Base-by-base conservation (phyloP, 2,888 invertebrate genomes). In the Phalangium opilio region DNA sequence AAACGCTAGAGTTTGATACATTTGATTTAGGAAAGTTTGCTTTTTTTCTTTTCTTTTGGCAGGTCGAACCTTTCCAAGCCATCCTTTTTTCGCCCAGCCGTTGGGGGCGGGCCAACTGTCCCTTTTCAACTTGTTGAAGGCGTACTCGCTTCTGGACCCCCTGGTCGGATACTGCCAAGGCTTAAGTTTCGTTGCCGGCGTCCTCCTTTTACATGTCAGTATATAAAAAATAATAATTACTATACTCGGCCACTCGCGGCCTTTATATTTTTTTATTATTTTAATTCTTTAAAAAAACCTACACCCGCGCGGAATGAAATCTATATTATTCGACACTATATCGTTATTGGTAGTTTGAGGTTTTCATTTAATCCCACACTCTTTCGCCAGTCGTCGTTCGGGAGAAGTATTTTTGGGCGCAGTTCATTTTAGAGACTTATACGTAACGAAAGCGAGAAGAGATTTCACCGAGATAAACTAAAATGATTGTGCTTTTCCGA, bases 91-190 rank as follows among this genome's bases (percentile, higher is more conserved):
- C 68, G 81, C 84, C 53, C 83, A 84, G 48, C 83, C 90, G 0
- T 67, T 95, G 35, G 95, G 95, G 0, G 81, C 89, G 0, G 95
- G 95, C 0, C 95, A 95, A 63, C 67, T 95, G 53, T 83, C 90
- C 3, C 68, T 96, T 3, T 96, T 91, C 67, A 95, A 95, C 70
- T 71, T 95, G 17, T 71, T 96, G 21, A 96, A 96, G 66, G 95
- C 95, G 0, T 95, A 95, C 65, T 95, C 93, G 0, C 71, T 95
- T 20, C 67, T 93, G 34, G 95, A 96, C 66, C 81, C 83, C 1
- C 89, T 93, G 61, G 83, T 96, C 1, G 57, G 55, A 21, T 95
- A 95, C 66, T 95, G 95, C 57, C 95, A 96, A 68, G 95, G 95
- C 0, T 73, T 95, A 10, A 90, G 90, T 60, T 96, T 95, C 62